Evolutionary conservation across 64 coral and sea anemone species (phyloP).

Genomic region (Pocillopora verrucosa): DNA sequence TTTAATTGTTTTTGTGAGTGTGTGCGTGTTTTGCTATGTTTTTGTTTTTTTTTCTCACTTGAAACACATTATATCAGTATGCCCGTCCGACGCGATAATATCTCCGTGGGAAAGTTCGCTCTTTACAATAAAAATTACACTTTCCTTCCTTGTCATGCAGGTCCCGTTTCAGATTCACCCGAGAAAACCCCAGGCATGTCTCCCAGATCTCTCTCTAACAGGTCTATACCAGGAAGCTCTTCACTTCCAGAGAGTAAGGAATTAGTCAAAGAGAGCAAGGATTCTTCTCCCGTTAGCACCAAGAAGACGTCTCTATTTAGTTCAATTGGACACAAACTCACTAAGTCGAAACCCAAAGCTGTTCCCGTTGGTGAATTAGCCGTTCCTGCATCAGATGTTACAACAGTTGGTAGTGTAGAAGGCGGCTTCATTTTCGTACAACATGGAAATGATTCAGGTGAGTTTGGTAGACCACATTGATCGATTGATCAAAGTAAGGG

Average conservation of each 20-base stretch:
- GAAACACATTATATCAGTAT: too few species aligned
- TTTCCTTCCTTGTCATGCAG: background rate
- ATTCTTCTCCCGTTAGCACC: background rate
- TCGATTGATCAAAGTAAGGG: background rate
- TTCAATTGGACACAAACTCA: constrained; percentile 17
- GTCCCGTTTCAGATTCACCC: background rate
- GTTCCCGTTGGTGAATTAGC: background rate
- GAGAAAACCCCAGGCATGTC: background rate
- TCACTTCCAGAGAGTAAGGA: background rate
- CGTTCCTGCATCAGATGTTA: background rate
- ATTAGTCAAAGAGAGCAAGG: background rate
- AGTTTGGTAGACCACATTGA: background rate
- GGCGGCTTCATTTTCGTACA: constrained; percentile 1
- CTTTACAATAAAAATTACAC: background rate
- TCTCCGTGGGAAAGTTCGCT: background rate
- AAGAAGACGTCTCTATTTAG: constrained; percentile 34
- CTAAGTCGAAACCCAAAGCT: constrained; percentile 33
- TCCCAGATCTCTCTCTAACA: background rate
- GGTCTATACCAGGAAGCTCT: background rate
- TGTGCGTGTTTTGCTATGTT: background rate
- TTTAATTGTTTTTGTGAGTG: background rate
- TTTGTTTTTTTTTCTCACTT: too few species aligned
- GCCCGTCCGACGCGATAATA: too few species aligned
- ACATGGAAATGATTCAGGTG: background rate
- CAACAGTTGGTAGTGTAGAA: background rate